Evolutionary conservation across 1,140 invertebrate genomes (phyloP), one percentile per base, ranked within the genome.

Genomic region (Drosophila sechellia): DNA sequence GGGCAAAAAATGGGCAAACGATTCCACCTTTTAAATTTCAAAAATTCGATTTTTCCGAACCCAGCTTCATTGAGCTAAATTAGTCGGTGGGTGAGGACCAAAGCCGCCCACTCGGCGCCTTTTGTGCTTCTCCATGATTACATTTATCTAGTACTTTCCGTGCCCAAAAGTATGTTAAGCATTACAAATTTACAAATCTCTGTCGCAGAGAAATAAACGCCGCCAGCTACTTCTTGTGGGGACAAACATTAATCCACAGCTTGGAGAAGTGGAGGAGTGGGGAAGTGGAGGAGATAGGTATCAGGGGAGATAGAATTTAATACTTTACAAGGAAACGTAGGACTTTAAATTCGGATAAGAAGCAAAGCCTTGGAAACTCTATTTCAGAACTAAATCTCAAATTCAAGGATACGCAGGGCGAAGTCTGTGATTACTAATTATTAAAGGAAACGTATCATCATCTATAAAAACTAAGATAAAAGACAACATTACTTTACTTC

Each of bases 131-230:
- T 31, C 46, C 64, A 52, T 68, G 46, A 68, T 68, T 68, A 68
- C 64, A 52, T 65, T 68, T 68, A 65, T 68, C 64, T 68, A 68
- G 64, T 65, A 65, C 59, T 52, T 42, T 35, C 65, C 65, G 49
- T 50, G 59, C 64, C 64, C 60, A 11, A 52, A 68, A 68, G 64
- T 64, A 49, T 68, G 64, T 35, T 65, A 52, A 52, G 64, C 64
- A 68, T 68, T 68, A 68, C 64, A 68, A 68, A 68, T 68, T 68
- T 31, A 68, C 64, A 68, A 68, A 68, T 68, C 64, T 68, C 64
- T 65, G 64, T 52, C 64, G 64, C 60, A 25, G 12, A 12, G 37
- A 52, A 68, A 68, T 53, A 45, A 68, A 43, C 34, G 64, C 60
- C 64, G 42, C 15, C 17, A 68, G 64, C 45, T 13, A 64, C 27